Conservation (phyloP, 2,888 invertebrate genomes). For the Galerucella nymphaeae region DNA sequence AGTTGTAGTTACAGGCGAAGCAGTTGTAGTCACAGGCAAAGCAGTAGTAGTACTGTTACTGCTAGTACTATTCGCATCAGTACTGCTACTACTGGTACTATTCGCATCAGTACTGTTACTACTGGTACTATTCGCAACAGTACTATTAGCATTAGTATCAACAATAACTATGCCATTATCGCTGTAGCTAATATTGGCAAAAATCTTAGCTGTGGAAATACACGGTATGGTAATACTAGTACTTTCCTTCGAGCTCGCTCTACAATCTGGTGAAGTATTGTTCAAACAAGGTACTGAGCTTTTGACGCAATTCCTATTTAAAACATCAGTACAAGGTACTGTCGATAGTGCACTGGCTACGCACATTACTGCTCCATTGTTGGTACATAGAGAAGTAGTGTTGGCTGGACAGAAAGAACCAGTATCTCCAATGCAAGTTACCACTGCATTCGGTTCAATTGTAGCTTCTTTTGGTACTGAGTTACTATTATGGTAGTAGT, state of each 20-base stretch:
- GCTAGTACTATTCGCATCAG: not conserved
- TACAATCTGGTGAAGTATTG: constrained; percentile 55
- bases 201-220: constrained; percentile 56
- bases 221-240: constrained; percentile 57
- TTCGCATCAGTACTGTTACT: constrained; percentile 25
- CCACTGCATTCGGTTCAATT: constrained; percentile 58
- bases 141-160: constrained; percentile 36
- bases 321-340: constrained; percentile 56
- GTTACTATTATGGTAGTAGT: constrained; percentile 60
- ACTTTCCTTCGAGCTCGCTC: constrained; percentile 48
- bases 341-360: constrained; percentile 59
- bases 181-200: constrained; percentile 50
- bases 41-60: constrained; percentile 32
- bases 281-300: constrained; percentile 59
- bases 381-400: constrained; percentile 61
- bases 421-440: constrained; percentile 58
- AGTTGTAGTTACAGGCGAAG: constrained; percentile 29
- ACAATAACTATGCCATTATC: constrained; percentile 52
- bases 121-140: constrained; percentile 29
- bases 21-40: constrained; percentile 27
- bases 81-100: constrained; percentile 22
- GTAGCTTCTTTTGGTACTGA: constrained; percentile 54
- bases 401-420: constrained; percentile 59
- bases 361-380: constrained; percentile 62
- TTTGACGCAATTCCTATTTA: constrained; percentile 56